Evolutionary conservation across 2,113 vertebrate species (phyloP), one percentile per base, ranked within the genome.

Genomic region (Dicerorhinus sumatrensis): DNA sequence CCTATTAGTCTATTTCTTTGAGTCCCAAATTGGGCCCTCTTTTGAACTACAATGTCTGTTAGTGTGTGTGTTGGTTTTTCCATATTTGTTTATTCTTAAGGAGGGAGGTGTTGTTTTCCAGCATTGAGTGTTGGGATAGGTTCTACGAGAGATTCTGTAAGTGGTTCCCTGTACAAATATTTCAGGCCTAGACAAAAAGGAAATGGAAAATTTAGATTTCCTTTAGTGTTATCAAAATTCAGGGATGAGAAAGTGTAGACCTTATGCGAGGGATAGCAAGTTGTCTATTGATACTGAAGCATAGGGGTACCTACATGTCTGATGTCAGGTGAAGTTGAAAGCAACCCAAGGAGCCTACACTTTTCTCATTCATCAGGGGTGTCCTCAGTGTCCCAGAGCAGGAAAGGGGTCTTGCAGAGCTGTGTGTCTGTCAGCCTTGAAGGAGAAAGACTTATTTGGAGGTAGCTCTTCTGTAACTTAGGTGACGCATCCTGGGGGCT

Each of bases 151-250:
- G 36, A 62, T 58, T 89, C 33, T 89, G 4, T 85, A 80, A 85
- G 56, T 91, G 48, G 29, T 9, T 83, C 58, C n/a, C 11, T 87
- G 0, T 94, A 92, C 7, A 96, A 80, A 63, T 96, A 92, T 93
- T 72, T 93, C 7, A 65, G 33, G 23, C 31, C 31, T 36, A 96
- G 25, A 92, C n/a, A 75, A 84, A 93, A 79, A 46, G 4, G 27
- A 94, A 88, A 73, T 70, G 12, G 27, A 63, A 82, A 65, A 54
- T 84, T 88, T 75, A 29, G 29, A 62, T 92, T 96, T n/a, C 63
- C 27, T 83, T 84, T 65, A 63, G 72, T 85, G 87, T 90, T 63
- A 63, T 54, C 77, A 48, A 94, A 94, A 75, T 87, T 94, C 58
- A 81, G 16, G 8, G 31, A 56, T 70, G 65, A 85, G 51, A 89